Conservation (phyloP, 1,140 invertebrate species). For the Solenopsis invicta region DNA sequence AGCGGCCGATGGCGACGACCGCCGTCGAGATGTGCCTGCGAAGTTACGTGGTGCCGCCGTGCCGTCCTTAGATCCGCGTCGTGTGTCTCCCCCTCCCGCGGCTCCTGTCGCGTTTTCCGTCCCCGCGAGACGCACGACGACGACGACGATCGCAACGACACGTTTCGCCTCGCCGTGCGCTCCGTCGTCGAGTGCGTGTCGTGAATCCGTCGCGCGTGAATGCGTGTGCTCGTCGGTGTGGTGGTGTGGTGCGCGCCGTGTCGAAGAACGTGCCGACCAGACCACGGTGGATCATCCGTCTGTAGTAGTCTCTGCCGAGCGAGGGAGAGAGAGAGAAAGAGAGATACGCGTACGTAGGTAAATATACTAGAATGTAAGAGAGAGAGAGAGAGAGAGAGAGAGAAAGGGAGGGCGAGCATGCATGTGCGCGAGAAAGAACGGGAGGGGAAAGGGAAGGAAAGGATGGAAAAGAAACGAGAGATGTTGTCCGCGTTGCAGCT, state of each 20-base stretch:
- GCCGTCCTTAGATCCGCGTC: not conserved
- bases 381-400: no score
- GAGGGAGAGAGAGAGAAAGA: not conserved
- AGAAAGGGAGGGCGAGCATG: not conserved
- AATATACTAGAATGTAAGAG: slow-evolving; percentile 9
- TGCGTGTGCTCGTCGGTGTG: slow-evolving; percentile 37
- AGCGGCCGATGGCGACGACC: slow-evolving; percentile 76
- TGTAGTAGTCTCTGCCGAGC: slow-evolving; percentile 31
- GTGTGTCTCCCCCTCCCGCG: not conserved
- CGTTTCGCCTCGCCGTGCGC: slow-evolving; percentile 1
- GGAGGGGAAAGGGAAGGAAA: not conserved
- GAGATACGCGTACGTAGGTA: slow-evolving; percentile 35
- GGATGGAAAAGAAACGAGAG: not conserved
- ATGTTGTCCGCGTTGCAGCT: slow-evolving; percentile 56
- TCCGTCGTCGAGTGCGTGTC: slow-evolving; percentile 55
- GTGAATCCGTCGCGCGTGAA: slow-evolving; percentile 52
- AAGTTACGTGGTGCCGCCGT: slow-evolving; percentile 58
- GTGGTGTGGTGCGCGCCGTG: slow-evolving; percentile 66
- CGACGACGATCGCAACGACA: slow-evolving; percentile 3
- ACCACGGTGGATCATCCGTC: slow-evolving; percentile 46
- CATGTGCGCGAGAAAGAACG: not conserved
- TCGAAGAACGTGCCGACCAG: slow-evolving; percentile 67
- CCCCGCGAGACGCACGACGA: not conserved
- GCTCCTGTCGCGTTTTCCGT: slow-evolving; percentile 56
- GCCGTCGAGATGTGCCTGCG: slow-evolving; percentile 69